Evolutionary conservation across 2,113 vertebrate genomes (phyloP).

Genomic region (Erinaceus europaeus): DNA sequence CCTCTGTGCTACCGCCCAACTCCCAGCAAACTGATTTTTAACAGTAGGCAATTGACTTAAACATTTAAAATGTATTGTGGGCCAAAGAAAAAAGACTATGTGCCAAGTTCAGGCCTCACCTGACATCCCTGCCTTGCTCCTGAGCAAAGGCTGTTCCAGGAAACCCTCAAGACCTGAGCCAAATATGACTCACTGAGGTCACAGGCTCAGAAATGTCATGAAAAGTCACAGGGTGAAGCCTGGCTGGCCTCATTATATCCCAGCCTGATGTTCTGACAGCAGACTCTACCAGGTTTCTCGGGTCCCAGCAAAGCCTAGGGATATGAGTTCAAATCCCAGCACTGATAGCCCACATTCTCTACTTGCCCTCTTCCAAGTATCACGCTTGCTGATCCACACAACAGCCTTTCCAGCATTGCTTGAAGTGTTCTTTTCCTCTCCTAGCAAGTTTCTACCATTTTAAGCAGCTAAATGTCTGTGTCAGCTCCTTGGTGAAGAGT

Average conservation of each 20-base stretch:
- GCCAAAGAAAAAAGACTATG: not conserved
- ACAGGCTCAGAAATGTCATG: too few species aligned
- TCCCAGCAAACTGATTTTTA: not conserved
- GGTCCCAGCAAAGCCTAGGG: not conserved
- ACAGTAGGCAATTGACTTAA: conserved; percentile 7
- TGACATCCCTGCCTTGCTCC: not conserved
- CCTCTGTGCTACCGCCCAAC: too few species aligned
- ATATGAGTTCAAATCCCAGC: not conserved
- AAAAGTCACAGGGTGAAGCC: too few species aligned
- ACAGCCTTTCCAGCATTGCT: not conserved
- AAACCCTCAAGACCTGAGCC: not conserved
- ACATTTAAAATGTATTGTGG: not conserved
- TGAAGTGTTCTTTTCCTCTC: not conserved
- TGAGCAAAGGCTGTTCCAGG: not conserved
- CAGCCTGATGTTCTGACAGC: too few species aligned
- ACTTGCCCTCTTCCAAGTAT: not conserved
- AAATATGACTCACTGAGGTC: not conserved
- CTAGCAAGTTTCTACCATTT: not conserved
- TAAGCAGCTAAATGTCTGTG: not conserved
- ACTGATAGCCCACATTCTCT: not conserved
- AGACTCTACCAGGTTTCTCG: not conserved
- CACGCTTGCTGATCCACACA: not conserved
- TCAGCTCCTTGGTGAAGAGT: not conserved
- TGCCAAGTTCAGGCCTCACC: not conserved
- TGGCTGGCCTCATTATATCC: too few species aligned